Conservation (phyloP, 1,140 invertebrate species). For the Apis cerana region DNA sequence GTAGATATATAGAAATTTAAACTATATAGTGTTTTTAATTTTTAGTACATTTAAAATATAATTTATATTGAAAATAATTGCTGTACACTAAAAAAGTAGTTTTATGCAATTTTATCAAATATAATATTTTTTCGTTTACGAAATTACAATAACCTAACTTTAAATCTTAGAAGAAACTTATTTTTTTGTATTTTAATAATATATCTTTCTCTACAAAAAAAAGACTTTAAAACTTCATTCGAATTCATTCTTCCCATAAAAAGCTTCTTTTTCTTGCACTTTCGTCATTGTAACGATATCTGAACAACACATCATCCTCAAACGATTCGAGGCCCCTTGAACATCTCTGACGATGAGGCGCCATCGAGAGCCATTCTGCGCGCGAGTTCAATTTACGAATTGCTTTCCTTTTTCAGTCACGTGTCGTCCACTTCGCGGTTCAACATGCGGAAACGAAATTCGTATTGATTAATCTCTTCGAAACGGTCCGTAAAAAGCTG, state of each 20-base stretch:
- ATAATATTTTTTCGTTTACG: not conserved
- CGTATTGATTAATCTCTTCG: slow-evolving; percentile 14
- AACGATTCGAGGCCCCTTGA: slow-evolving; percentile 3
- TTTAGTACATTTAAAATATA: no score
- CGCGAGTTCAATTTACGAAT: slow-evolving; percentile 4
- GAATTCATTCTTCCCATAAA: not conserved
- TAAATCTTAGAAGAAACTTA: not conserved
- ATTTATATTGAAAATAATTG: no score
- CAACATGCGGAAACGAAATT: slow-evolving; percentile 21
- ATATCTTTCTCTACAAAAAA: not conserved
- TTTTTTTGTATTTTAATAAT: not conserved
- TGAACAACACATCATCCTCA: not conserved
- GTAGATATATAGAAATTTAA: no score
- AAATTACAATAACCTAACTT: not conserved
- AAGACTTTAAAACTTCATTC: not conserved
- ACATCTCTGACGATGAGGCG: not conserved
- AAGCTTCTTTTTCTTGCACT: not conserved
- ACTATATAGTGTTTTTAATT: no score
- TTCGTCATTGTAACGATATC: not conserved
- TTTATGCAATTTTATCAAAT: not conserved
- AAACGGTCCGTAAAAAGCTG: not conserved
- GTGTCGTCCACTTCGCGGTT: not conserved
- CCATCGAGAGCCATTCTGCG: not conserved
- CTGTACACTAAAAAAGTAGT: no score
- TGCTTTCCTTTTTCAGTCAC: not conserved